A percentile compares a stretch with the other conserved stretches of the same genome.
Conservation (phyloP, 2,888 invertebrate genomes). For the Eledona agricola region DNA sequence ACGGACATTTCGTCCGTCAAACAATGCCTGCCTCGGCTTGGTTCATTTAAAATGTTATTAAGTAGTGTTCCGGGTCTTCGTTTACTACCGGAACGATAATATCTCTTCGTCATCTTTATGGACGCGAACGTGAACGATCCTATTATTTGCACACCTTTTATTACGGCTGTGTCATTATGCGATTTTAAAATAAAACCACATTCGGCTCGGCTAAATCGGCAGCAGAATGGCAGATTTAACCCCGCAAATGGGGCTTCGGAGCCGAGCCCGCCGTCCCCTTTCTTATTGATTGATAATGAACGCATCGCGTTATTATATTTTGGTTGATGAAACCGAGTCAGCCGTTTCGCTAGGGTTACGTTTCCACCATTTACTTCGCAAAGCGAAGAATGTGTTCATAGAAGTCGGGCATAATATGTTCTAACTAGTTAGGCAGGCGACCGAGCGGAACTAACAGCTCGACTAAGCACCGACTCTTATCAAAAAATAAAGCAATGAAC, state of each 20-base stretch:
- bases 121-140: constrained; percentile 41
- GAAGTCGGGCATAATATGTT: constrained; percentile 56
- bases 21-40: constrained; percentile 48
- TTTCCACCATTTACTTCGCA: constrained; percentile 34
- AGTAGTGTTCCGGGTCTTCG: constrained; percentile 53
- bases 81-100: constrained; percentile 50
- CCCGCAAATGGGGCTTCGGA: no score
- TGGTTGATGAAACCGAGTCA: constrained; percentile 33
- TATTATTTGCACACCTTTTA: constrained; percentile 38
- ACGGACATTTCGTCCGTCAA: constrained; percentile 45
- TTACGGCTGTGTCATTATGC: constrained; percentile 20
- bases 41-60: constrained; percentile 57
- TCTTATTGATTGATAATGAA: constrained; percentile 31
- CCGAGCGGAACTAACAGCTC: constrained; percentile 59
- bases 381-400: constrained; percentile 38
- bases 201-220: constrained; percentile 1
- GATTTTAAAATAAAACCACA: constrained; percentile 26
- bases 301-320: constrained; percentile 31
- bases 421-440: constrained; percentile 62
- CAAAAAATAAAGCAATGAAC: constrained; percentile 52
- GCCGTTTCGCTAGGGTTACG: constrained; percentile 32
- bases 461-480: constrained; percentile 52
- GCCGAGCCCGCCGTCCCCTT: constrained; percentile 15
- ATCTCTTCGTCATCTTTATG: constrained; percentile 51
- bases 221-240: constrained; percentile 4